A percentile compares a stretch with the other conserved stretches of the same genome.
phyloP scores from a whole-genome alignment of 2,888 invertebrate species.

The Eristalis tenax region DNA sequence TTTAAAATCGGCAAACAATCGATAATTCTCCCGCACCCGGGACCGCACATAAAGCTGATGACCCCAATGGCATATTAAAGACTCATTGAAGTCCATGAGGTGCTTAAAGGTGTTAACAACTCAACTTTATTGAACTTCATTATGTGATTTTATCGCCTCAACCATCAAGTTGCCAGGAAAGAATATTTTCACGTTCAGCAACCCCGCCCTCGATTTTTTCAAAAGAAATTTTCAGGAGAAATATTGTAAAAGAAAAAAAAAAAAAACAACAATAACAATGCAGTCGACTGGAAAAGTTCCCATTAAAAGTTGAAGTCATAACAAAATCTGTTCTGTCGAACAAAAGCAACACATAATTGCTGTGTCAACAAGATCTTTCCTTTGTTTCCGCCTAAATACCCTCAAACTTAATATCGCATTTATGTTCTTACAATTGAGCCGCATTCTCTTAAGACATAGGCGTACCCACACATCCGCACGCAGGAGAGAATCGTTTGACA shows the following conservation, averaged over 20 bases:
- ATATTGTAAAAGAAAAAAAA: neutral
- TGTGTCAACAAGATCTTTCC: constrained; percentile 37
- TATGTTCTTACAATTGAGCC: constrained; percentile 31
- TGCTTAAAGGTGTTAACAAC: neutral
- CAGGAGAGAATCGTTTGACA: too few species aligned
- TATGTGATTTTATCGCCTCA: neutral
- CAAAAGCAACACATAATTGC: constrained; percentile 43
- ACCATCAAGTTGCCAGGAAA: neutral
- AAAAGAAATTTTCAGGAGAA: neutral
- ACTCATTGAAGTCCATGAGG: neutral
- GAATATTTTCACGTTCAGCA: neutral
- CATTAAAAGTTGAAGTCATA: constrained; percentile 21
- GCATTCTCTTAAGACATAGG: neutral
- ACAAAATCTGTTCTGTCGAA: constrained; percentile 7
- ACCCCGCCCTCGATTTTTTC: neutral
- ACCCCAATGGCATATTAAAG: neutral
- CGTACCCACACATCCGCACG: neutral
- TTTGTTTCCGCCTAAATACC: constrained; percentile 41
- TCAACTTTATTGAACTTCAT: neutral
- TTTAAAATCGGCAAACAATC: neutral
- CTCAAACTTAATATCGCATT: constrained; percentile 36
- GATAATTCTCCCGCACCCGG: neutral
- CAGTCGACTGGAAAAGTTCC: neutral
- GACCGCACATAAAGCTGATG: neutral
- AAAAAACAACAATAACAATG: neutral